phyloP scores from a whole-genome alignment of 2,113 vertebrate genomes.

The Nestor notabilis region DNA sequence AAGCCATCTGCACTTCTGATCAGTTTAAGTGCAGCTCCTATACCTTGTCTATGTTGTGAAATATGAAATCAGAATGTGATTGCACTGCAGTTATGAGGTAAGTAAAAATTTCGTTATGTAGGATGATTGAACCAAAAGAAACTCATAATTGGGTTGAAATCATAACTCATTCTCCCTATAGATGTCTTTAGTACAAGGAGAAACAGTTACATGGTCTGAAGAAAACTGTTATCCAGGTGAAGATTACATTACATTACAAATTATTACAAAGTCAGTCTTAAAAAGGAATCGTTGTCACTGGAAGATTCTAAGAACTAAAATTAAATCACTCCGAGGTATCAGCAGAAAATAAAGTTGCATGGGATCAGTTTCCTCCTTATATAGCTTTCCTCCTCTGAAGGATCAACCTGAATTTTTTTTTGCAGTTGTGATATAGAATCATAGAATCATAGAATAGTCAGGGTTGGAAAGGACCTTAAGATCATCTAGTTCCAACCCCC shows the following conservation, averaged over 20 bases:
- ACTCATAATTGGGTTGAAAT: neutral
- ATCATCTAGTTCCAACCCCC: too few relatives aligned
- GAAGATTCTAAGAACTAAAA: neutral
- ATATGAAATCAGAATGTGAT: neutral
- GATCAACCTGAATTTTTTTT: neutral
- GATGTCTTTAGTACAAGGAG: neutral
- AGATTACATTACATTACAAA: neutral
- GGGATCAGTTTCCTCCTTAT: neutral
- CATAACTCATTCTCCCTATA: neutral
- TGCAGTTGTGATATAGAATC: neutral
- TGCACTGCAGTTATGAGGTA: neutral
- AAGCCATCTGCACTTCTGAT: neutral
- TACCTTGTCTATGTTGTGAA: neutral
- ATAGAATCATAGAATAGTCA: too few relatives aligned
- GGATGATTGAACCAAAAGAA: neutral
- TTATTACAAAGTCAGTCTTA: neutral
- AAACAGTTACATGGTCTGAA: neutral
- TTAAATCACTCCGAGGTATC: neutral
- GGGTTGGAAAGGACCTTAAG: too few relatives aligned
- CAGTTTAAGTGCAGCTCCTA: neutral
- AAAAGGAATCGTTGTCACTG: neutral
- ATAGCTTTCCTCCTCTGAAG: neutral
- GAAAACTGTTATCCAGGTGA: neutral
- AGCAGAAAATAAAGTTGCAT: neutral
- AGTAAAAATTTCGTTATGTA: neutral